A percentile compares a stretch with the other conserved stretches of the same genome.
These are phyloP conservation scores for Austrolebias charrua DNA, from an alignment of 2,797 vertebrate genomes.

Conservation along the genomic window DNA sequence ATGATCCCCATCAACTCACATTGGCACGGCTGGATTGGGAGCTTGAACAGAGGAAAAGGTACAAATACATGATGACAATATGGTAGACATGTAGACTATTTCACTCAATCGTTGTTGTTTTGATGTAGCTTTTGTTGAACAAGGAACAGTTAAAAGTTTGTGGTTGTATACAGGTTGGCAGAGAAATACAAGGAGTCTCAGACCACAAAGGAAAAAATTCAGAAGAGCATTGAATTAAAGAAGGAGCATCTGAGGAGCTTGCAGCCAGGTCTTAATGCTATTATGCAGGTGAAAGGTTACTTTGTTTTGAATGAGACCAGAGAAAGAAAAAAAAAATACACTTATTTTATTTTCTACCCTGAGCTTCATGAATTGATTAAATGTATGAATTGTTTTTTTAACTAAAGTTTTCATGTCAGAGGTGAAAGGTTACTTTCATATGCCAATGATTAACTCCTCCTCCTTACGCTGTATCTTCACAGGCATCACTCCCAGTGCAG, in stretches of 20 bases:
- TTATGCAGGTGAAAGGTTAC: constrained; percentile 90
- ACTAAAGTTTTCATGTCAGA: not conserved
- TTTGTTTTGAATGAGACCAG: too few species aligned
- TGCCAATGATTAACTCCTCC: not conserved
- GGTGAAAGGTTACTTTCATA: not conserved
- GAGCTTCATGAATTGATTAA: not conserved
- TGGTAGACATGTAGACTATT: not conserved
- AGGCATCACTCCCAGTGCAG: constrained; percentile 96
- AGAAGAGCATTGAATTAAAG: constrained; percentile 96
- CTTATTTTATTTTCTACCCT: too few species aligned
- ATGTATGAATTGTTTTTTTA: not conserved
- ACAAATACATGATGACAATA: not conserved
- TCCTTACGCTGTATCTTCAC: constrained; percentile 7
- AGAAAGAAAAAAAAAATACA: too few species aligned
- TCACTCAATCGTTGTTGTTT: not conserved
- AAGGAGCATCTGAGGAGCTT: constrained; percentile 95
- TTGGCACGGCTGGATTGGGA: constrained; percentile 97
- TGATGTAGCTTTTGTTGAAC: not conserved
- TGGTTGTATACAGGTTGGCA: constrained; percentile 82
- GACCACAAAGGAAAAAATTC: constrained; percentile 93
- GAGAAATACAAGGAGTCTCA: constrained; percentile 93
- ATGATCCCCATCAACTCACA: constrained; percentile 93
- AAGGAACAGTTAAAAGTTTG: not conserved
- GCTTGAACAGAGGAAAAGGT: constrained; percentile 97
- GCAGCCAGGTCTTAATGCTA: constrained; percentile 94